These are phyloP conservation scores for Mimas tiliae DNA, from an alignment of 2,888 invertebrate species.

Conservation along the genomic window DNA sequence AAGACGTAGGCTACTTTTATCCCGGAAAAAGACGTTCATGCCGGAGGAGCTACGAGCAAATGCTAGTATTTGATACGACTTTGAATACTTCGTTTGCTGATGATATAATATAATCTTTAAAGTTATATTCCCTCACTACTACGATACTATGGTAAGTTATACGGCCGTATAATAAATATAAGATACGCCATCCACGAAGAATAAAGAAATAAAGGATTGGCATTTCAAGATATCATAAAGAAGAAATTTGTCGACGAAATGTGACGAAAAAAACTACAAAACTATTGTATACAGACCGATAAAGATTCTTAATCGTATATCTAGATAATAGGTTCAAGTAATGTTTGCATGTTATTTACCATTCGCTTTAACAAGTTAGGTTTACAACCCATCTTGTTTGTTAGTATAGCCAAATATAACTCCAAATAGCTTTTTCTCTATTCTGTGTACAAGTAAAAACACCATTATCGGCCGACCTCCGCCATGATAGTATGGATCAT, in stretches of 20 bases:
- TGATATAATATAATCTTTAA: not conserved
- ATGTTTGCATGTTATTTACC: constrained; percentile 22
- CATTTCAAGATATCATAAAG: constrained; percentile 1
- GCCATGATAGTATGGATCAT: constrained; percentile 9
- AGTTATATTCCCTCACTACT: not conserved
- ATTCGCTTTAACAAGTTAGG: constrained; percentile 20
- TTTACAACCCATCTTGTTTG: constrained; percentile 16
- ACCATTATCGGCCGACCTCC: constrained; percentile 18
- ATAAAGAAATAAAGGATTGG: not conserved
- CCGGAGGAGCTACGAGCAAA: no score
- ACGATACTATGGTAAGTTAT: not conserved
- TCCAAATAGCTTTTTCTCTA: constrained; percentile 21
- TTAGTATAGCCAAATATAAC: constrained; percentile 21
- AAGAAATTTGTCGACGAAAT: not conserved
- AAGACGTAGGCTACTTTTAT: no score
- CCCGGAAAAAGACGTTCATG: no score
- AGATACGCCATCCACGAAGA: not conserved
- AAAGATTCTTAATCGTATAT: constrained; percentile 19
- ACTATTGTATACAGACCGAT: not conserved
- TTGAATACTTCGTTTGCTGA: no score
- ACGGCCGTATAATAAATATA: not conserved
- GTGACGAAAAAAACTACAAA: not conserved
- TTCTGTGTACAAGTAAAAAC: constrained; percentile 18
- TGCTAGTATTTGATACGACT: no score
- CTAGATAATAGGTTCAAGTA: constrained; percentile 12